Percentiles rank a stretch among this genome's conserved stretches.
phyloP scores from a whole-genome alignment of 2,797 vertebrate species.

The Remorina albescens region DNA sequence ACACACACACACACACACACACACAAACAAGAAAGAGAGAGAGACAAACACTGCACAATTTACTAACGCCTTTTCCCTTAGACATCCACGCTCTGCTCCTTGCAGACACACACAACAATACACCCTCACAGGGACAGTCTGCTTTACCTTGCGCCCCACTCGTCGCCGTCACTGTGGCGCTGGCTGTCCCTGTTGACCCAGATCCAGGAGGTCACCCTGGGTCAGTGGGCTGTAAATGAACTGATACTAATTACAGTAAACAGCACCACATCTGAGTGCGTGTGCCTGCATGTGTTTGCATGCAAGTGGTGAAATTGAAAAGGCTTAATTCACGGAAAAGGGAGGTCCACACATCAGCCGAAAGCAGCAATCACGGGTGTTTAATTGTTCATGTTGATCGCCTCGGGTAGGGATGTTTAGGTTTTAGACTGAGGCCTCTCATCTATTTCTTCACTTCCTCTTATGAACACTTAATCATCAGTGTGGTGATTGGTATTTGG shows the following conservation, averaged over 20 bases:
- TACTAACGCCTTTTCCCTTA: slow-evolving; percentile 37
- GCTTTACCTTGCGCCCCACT: slow-evolving; percentile 64
- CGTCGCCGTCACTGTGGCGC: slow-evolving; percentile 53
- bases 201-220: slow-evolving; percentile 75
- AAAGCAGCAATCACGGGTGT: slow-evolving; percentile 71
- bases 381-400: slow-evolving; percentile 72
- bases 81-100: slow-evolving; percentile 59
- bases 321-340: slow-evolving; percentile 73
- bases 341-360: slow-evolving; percentile 60
- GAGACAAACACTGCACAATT: slow-evolving; percentile 28
- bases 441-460: slow-evolving; percentile 69
- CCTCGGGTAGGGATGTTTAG: slow-evolving; percentile 46
- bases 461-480: slow-evolving; percentile 59
- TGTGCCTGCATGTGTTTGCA: slow-evolving; percentile 57
- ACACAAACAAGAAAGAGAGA: no score
- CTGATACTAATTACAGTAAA: slow-evolving; percentile 85
- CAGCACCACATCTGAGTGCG: slow-evolving; percentile 59
- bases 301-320: slow-evolving; percentile 48
- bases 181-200: slow-evolving; percentile 74
- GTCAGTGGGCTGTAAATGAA: slow-evolving; percentile 81
- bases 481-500: slow-evolving; percentile 61
- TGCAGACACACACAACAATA: slow-evolving; percentile 40
- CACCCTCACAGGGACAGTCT: slow-evolving; percentile 18
- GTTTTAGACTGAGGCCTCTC: slow-evolving; percentile 44
- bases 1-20: slow-evolving; percentile 28